These are phyloP conservation scores for Drosophila nigricruria DNA, from an alignment of 2,888 invertebrate species.

Conservation along the genomic window DNA sequence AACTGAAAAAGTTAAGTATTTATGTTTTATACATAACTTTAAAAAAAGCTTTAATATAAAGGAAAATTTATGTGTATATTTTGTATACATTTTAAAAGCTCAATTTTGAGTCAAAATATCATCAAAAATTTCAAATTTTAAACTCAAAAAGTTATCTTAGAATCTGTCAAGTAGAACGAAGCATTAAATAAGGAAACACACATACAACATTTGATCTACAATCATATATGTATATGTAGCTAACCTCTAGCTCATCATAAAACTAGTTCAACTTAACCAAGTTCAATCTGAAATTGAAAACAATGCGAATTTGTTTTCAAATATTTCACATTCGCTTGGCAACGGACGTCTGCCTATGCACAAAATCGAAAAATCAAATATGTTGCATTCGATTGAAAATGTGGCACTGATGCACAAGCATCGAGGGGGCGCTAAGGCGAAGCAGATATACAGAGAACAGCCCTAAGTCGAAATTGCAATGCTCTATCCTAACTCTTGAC, in stretches of 20 bases:
- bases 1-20: too few species aligned
- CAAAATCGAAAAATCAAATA: constrained; percentile 63
- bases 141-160: too few species aligned
- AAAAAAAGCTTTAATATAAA: too few species aligned
- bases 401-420: constrained; percentile 23
- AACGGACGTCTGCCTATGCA: constrained; percentile 6
- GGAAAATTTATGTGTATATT: too few species aligned
- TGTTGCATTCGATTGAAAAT: constrained; percentile 47
- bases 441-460: neutral
- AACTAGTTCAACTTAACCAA: neutral
- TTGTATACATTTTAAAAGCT: too few species aligned
- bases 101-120: too few species aligned
- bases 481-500: constrained; percentile 25
- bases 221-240: neutral
- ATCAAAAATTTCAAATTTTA: too few species aligned
- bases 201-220: neutral
- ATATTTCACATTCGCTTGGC: constrained; percentile 6
- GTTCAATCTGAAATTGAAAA: constrained; percentile 2
- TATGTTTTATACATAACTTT: too few species aligned
- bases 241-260: neutral
- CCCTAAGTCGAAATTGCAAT: constrained; percentile 1
- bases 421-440: neutral
- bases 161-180: too few species aligned
- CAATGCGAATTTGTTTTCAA: constrained; percentile 24
- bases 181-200: too few species aligned